Evolutionary conservation across 2,113 vertebrate genomes (phyloP).

Genomic region (Corapipo altera): DNA sequence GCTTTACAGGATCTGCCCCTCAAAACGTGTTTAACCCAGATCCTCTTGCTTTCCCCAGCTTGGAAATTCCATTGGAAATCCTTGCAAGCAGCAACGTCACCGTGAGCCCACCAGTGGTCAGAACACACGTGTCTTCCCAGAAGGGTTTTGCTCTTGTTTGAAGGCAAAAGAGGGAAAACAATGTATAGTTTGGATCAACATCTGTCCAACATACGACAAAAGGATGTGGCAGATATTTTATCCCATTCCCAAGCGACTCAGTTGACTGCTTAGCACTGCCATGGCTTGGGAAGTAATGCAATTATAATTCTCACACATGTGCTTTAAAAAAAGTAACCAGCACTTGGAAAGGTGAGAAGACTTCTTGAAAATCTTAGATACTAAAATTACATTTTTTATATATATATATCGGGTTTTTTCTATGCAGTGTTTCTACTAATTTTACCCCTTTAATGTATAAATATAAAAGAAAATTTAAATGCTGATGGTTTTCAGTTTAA

Average conservation of each 20-base stretch:
- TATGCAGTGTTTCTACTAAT: rapidly evolving
- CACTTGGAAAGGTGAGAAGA: not conserved
- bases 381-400: not conserved
- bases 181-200: not conserved
- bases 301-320: not conserved
- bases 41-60: not conserved
- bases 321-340: not conserved
- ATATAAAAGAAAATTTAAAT: not conserved
- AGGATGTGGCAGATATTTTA: not conserved
- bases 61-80: not conserved
- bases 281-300: not conserved
- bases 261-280: not conserved
- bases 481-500: not conserved
- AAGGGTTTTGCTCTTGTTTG: not conserved
- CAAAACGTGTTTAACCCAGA: not conserved
- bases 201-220: not conserved
- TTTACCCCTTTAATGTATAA: not conserved
- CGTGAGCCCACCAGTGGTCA: not conserved
- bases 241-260: not conserved
- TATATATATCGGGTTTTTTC: not conserved
- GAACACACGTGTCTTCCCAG: not conserved
- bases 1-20: not conserved
- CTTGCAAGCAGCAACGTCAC: not conserved
- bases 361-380: not conserved
- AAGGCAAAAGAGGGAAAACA: not conserved